Evolutionary conservation across 2,797 vertebrate genomes (phyloP), one percentile per base, ranked within the genome.

Genomic region (Enteromius paludinosus): DNA sequence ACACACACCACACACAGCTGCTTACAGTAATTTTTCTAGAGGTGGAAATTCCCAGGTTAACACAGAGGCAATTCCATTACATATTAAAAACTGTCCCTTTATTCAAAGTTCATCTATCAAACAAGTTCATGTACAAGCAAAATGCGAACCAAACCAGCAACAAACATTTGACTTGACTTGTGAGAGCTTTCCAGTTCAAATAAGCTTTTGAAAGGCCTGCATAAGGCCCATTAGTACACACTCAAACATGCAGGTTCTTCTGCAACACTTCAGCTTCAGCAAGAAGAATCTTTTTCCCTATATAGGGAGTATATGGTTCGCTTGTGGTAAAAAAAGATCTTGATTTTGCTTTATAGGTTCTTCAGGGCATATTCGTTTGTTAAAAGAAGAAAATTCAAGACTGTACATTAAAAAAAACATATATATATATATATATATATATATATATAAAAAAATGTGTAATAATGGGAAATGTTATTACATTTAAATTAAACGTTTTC

Each of bases 11-110:
- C 11, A 72, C 65, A 56, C 66, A 70, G 33, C 66, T 70, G 52
- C 25, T 14, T 35, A 64, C 56, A 82, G 45, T 54, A 11, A 74
- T 54, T 43, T 69, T 64, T 76, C 35, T 23, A 52, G 64, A 28
- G 72, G 62, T 47, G 81, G 64, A 77, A 69, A 43, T 77, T 77
- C 81, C 81, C 47, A 8, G 2, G 66, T 59, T 45, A 69, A 56
- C 49, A 59, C 49, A 0, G 41, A 69, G 72, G 23, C 64, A 61
- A 83, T 33, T 33, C 17, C 64, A 77, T 76, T 77, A 20, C 47
- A 18, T 25, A 35, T 59, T 66, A 20, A 74, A 54, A n/a, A 83
- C 52, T 8, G n/a, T 61, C 25, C 38, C 28, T 47, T 17, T 47
- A 59, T 45, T 76, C 25, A 43, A 41, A 56, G 20, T 33, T 33